Percentiles rank a stretch among this genome's conserved stretches.
Conservation (phyloP, 2,797 vertebrate genomes). For the Sebastes elongatus region DNA sequence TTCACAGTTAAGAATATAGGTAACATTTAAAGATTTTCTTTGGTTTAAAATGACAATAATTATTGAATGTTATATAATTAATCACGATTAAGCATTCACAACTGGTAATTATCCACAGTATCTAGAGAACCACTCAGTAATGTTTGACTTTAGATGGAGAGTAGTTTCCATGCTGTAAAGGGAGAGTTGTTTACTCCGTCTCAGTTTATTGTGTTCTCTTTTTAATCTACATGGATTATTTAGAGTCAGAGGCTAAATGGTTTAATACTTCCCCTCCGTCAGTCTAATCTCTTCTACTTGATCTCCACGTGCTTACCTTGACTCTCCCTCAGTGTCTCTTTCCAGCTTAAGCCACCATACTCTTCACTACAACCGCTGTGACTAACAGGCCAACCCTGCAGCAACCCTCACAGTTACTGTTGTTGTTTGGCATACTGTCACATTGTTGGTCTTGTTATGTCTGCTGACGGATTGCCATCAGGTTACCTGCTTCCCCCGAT, state of each 20-base stretch:
- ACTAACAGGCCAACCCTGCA: neutral
- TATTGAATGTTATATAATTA: neutral
- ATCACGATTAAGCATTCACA: neutral
- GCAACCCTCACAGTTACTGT: neutral
- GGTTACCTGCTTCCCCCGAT: slow-evolving; percentile 20
- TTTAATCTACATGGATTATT: slow-evolving; percentile 61
- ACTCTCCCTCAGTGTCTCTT: slow-evolving; percentile 15
- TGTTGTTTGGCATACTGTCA: slow-evolving; percentile 6
- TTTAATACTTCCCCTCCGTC: slow-evolving; percentile 42
- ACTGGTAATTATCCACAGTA: neutral
- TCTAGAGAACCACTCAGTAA: neutral
- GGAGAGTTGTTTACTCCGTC: slow-evolving; percentile 4
- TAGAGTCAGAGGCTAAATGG: slow-evolving; percentile 49
- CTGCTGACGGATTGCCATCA: slow-evolving; percentile 9
- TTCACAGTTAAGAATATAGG: neutral
- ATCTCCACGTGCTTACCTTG: slow-evolving; percentile 28
- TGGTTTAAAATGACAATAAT: neutral
- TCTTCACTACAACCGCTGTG: slow-evolving; percentile 1
- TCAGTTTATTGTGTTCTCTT: neutral
- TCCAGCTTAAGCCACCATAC: slow-evolving; percentile 17
- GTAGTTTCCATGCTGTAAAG: neutral
- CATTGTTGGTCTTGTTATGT: slow-evolving; percentile 19
- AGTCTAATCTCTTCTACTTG: slow-evolving; percentile 44
- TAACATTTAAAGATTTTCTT: neutral
- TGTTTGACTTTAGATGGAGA: neutral